A percentile compares a stretch with the other conserved stretches of the same genome.
These are phyloP conservation scores for Agrypnus murinus DNA, from an alignment of 2,888 invertebrate genomes.

Conservation along the genomic window DNA sequence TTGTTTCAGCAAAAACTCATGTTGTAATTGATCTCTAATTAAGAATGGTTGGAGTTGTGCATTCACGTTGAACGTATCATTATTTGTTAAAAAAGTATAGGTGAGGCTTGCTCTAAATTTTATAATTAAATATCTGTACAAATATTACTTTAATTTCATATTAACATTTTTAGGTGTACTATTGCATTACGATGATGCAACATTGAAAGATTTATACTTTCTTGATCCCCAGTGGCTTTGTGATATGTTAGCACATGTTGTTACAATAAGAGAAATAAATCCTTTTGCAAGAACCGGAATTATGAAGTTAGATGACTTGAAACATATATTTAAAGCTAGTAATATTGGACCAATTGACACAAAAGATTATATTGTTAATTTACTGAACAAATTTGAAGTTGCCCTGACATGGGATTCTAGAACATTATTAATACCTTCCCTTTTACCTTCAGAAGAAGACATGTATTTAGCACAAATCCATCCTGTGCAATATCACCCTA, in stretches of 20 bases:
- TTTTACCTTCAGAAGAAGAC: constrained; percentile 88
- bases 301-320: constrained; percentile 95
- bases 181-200: constrained; percentile 95
- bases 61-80: too few relatives aligned
- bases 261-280: constrained; percentile 97
- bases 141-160: constrained; percentile 30
- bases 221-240: constrained; percentile 99
- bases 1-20: too few relatives aligned
- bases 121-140: too few relatives aligned
- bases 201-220: constrained; percentile 95
- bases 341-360: constrained; percentile 82
- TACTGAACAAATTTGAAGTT: constrained; percentile 97
- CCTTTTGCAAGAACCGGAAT: constrained; percentile 94
- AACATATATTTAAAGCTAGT: constrained; percentile 93
- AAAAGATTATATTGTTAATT: constrained; percentile 88
- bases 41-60: too few relatives aligned
- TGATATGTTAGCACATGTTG: constrained; percentile 97
- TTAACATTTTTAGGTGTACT: constrained; percentile 81
- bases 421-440: constrained; percentile 91
- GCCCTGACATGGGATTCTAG: constrained; percentile 97
- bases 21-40: too few relatives aligned
- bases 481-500: constrained; percentile 67
- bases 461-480: constrained; percentile 71
- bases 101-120: too few relatives aligned
- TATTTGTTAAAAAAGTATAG: too few relatives aligned